These are phyloP conservation scores for Chaetophractus vellerosus DNA, from an alignment of 2,797 vertebrate genomes.

Conservation along the genomic window DNA sequence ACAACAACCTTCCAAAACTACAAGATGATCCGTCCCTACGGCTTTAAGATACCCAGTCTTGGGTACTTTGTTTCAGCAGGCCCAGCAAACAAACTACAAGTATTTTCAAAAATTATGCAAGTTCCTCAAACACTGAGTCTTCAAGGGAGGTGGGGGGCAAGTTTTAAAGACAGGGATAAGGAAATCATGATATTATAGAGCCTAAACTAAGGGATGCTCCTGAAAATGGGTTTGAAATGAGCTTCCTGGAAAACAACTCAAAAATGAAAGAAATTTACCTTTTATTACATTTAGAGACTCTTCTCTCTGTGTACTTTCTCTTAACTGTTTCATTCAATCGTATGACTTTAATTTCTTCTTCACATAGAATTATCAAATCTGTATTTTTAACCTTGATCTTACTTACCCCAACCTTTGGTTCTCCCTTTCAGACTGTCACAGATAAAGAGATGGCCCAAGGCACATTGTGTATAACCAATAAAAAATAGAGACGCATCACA, in stretches of 20 bases:
- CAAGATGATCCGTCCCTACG: no score
- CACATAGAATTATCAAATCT: not conserved
- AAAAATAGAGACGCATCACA: not conserved
- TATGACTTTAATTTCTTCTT: not conserved
- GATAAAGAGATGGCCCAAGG: not conserved
- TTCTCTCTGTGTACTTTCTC: not conserved
- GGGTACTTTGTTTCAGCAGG: no score
- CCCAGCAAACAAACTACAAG: no score
- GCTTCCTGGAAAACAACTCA: conserved; percentile 4
- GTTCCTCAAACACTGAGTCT: not conserved
- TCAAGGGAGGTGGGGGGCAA: not conserved
- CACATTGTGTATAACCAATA: conserved; percentile 3
- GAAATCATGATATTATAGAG: conserved; percentile 28
- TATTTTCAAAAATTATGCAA: conserved; percentile 1
- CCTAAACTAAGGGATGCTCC: not conserved
- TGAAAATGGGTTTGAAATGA: not conserved
- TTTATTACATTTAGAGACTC: not conserved
- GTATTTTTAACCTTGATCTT: not conserved
- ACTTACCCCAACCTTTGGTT: not conserved
- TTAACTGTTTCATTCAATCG: not conserved
- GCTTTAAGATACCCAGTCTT: no score
- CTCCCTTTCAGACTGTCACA: not conserved
- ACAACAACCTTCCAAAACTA: no score
- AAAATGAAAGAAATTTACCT: conserved; percentile 13
- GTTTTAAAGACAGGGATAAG: not conserved